A percentile compares a stretch with the other conserved stretches of the same genome.
Evolutionary conservation across 1,140 invertebrate genomes (phyloP).

Genomic region (Brachionus plicatilis): DNA sequence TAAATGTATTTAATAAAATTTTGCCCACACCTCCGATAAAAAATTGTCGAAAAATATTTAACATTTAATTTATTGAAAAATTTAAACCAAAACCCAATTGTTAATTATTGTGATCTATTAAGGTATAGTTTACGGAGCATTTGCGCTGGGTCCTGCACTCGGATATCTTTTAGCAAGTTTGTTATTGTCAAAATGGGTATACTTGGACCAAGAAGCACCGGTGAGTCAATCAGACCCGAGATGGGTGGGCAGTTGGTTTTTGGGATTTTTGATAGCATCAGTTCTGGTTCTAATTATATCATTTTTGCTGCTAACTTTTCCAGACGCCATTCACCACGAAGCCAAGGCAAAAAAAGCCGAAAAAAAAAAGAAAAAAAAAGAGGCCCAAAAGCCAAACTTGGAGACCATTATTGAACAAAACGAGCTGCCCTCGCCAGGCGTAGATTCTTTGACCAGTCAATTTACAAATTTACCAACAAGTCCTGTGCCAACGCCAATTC

Average conservation of each 20-base stretch:
- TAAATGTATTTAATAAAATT: too few relatives aligned
- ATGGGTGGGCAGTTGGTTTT: constrained; percentile 39
- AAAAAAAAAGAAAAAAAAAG: neutral
- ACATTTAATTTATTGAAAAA: too few relatives aligned
- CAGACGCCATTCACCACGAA: neutral
- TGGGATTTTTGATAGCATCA: constrained; percentile 12
- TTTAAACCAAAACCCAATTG: too few relatives aligned
- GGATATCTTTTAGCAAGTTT: constrained; percentile 9
- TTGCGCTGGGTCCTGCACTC: constrained; percentile 9
- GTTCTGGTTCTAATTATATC: neutral
- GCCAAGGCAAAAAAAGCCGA: neutral
- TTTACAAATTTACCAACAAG: neutral
- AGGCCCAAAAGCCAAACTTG: neutral
- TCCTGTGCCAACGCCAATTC: neutral
- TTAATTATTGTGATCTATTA: neutral
- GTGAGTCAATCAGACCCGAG: neutral
- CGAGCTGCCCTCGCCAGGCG: neutral
- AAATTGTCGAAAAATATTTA: neutral
- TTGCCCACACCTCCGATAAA: too few relatives aligned
- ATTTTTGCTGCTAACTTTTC: neutral
- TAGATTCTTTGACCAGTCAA: neutral
- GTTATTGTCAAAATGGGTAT: constrained; percentile 19
- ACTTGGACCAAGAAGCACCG: constrained; percentile 8
- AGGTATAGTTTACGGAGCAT: constrained; percentile 24
- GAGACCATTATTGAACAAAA: neutral